Base-by-base conservation (phyloP, 2,113 vertebrate genomes). In the Oophaga pumilio region DNA sequence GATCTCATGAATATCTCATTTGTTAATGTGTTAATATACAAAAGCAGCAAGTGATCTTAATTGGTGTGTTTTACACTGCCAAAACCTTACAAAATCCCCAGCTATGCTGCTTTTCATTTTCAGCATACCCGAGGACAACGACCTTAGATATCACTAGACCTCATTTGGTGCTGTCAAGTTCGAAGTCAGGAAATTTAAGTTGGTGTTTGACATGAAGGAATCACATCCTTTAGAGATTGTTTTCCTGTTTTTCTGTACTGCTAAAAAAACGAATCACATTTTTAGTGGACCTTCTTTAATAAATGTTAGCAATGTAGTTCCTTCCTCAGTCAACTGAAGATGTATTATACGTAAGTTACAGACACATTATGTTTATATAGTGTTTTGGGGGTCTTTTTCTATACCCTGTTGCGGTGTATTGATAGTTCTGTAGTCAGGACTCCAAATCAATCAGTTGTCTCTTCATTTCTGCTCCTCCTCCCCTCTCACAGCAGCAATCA, bases 221-320 rank as follows among this genome's bases (percentile, higher is more conserved):
- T 62, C 59, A 43, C 18, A 62, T n/a, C 57, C 79, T 28, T 64
- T 82, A 33, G 79, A 82, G 57, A 82, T 64, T 82, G 71, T 50
- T 43, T 49, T 74, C 71, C 71, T 50, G 71, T 74, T 74, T 49
- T 11, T 10, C 43, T 50, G 12, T 74, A 18, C 43, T 74, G 33
- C 12, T 13, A 0, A 73, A 73, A 73, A 43, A 43, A 18, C 17
- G 1, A 33, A 43, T 43, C 60, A 43, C 33, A 43, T 43, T 43
- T 20, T 62, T 62, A 62, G 18, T 62, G 12, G 5, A 62, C 57
- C 57, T 59, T 14, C 3, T 59, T 59, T 59, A 15, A 66, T 10
- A 22, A 62, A 6, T 62, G 33, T 43, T 22, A 1, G 22, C 18
- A 66, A 66, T n/a, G 7, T 20, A 7, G 18, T 8, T 20, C 60